A percentile compares a stretch with the other conserved stretches of the same genome.
These are phyloP conservation scores for Poeciliopsis prolifica DNA, from an alignment of 2,113 vertebrate species.

Conservation along the genomic window DNA sequence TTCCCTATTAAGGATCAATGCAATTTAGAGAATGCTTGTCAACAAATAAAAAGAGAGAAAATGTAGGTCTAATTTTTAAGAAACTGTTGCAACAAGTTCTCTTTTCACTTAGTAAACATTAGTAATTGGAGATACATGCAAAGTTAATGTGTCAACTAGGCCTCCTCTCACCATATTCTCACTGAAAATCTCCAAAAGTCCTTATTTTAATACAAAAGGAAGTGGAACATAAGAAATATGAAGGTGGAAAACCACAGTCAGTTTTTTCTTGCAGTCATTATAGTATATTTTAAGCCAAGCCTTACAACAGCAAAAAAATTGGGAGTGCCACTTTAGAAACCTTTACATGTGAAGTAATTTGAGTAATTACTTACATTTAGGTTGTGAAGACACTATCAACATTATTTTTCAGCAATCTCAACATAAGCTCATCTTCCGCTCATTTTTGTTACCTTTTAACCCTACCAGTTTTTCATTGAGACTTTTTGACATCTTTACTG, in stretches of 20 bases:
- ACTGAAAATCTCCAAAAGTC: neutral
- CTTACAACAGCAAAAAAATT: neutral
- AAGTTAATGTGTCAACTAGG: conserved; percentile 6
- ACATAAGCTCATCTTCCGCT: no score
- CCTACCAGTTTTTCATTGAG: no score
- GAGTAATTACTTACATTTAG: no score
- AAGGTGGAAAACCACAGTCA: neutral
- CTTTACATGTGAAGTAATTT: no score
- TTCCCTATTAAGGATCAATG: neutral
- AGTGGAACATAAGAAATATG: neutral
- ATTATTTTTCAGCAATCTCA: no score
- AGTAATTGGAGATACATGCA: conserved; percentile 17
- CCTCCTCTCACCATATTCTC: neutral
- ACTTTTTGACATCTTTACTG: no score
- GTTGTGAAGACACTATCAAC: no score
- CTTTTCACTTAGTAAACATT: conserved; percentile 7
- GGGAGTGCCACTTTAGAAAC: no score
- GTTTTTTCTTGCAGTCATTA: neutral
- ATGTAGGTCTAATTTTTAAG: neutral
- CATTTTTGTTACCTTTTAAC: no score
- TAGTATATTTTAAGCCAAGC: neutral
- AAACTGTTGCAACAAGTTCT: neutral
- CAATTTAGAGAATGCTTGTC: neutral
- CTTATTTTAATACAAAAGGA: neutral
- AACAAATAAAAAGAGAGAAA: neutral